Conservation (phyloP, 2,113 vertebrate species). For the Rhinolophus ferrumequinum region DNA sequence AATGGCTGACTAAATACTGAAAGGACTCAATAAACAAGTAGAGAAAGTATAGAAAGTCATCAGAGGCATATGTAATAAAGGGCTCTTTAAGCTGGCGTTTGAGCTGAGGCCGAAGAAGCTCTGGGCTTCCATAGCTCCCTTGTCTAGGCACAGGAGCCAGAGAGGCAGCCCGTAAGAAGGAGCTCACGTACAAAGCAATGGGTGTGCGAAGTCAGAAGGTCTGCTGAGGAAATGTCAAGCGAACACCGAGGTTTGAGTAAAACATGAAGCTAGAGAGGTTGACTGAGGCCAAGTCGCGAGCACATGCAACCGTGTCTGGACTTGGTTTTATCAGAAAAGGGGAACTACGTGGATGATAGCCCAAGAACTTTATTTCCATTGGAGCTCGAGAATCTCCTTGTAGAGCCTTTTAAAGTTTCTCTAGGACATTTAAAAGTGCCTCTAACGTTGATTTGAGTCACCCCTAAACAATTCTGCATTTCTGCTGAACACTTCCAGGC, state of each 20-base stretch:
- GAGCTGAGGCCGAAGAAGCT: background rate
- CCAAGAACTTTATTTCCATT: background rate
- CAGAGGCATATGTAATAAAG: background rate
- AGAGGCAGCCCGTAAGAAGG: background rate
- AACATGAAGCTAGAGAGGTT: background rate
- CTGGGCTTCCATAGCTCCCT: background rate
- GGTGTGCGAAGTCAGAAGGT: background rate
- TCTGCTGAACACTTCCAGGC: background rate
- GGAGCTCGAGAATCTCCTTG: background rate
- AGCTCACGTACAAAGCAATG: accelerated
- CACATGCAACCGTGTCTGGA: too few relatives aligned
- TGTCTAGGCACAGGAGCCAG: background rate
- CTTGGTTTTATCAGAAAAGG: background rate
- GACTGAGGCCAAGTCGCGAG: background rate
- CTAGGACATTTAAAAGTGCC: background rate
- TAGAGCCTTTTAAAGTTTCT: background rate
- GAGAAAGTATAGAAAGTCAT: background rate
- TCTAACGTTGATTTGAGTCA: background rate
- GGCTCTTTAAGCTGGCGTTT: background rate
- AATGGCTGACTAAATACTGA: background rate
- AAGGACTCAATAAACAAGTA: background rate
- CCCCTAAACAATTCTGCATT: background rate
- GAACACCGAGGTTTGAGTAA: background rate
- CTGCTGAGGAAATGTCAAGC: background rate
- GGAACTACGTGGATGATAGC: background rate